Conservation (phyloP, 2,888 invertebrate genomes). For the Ischnus inquisitorius region DNA sequence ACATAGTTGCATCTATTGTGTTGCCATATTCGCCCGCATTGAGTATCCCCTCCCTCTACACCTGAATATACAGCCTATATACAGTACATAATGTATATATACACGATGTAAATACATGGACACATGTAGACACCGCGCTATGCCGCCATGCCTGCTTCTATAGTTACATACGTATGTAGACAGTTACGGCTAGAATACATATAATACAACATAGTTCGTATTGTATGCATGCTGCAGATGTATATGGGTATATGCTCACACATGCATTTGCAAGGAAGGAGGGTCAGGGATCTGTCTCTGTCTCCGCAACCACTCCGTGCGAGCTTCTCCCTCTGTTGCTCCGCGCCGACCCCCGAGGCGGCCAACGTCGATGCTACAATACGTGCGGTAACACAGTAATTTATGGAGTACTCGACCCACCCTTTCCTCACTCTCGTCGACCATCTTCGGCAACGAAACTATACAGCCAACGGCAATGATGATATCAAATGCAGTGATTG, state of each 20-base stretch:
- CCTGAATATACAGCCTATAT: constrained; percentile 7
- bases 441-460: constrained; percentile 36
- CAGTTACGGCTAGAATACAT: constrained; percentile 21
- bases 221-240: constrained; percentile 22
- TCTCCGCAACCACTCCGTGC: constrained; percentile 30
- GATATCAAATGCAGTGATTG: constrained; percentile 78
- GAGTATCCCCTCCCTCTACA: background rate
- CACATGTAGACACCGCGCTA: background rate
- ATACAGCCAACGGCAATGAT: constrained; percentile 64
- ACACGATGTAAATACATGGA: constrained; percentile 19
- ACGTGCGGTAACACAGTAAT: constrained; percentile 73
- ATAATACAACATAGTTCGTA: constrained; percentile 19
- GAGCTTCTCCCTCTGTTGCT: constrained; percentile 19
- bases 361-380: constrained; percentile 69
- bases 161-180: constrained; percentile 2
- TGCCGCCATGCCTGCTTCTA: background rate
- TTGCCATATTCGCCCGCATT: constrained; percentile 29
- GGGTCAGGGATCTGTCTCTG: constrained; percentile 41
- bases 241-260: constrained; percentile 12
- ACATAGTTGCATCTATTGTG: constrained; percentile 34
- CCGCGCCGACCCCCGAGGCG: background rate
- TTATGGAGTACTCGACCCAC: constrained; percentile 61
- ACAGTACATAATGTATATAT: constrained; percentile 3
- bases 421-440: constrained; percentile 14
- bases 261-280: constrained; percentile 32